phyloP scores from a whole-genome alignment of 1,140 invertebrate species.

The Diorhabda carinulata region DNA sequence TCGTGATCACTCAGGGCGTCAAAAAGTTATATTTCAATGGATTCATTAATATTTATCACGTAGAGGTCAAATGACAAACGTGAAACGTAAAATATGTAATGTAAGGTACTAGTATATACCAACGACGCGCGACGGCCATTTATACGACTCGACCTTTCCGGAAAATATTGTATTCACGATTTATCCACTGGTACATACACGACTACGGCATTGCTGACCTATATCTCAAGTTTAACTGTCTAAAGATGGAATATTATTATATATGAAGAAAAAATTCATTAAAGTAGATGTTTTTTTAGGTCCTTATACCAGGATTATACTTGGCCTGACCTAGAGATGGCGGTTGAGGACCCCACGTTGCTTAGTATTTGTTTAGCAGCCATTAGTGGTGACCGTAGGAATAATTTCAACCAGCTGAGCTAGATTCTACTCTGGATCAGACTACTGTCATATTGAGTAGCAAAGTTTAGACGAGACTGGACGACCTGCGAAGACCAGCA shows the following conservation, averaged over 20 bases:
- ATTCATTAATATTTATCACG: conserved; percentile 16
- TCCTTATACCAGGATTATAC: no score
- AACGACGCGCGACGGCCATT: background rate
- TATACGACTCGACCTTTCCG: background rate
- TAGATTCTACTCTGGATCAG: no score
- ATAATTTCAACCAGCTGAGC: no score
- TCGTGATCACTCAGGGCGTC: conserved; percentile 14
- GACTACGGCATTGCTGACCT: conserved; percentile 10
- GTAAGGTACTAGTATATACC: background rate
- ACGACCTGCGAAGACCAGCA: no score
- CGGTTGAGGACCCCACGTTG: no score
- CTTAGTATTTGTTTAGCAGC: no score
- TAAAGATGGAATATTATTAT: background rate
- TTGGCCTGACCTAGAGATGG: no score
- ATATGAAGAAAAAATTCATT: no score
- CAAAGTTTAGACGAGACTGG: no score
- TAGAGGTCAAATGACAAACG: conserved; percentile 10
- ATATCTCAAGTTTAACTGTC: conserved; percentile 4
- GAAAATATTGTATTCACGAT: conserved; percentile 16
- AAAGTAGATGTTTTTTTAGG: no score
- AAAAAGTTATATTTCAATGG: conserved; percentile 11
- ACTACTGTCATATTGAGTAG: no score
- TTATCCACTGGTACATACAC: background rate
- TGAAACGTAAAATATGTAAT: background rate
- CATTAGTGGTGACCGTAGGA: no score